These are phyloP conservation scores for Lutraria rhynchaena DNA, from an alignment of 1,140 invertebrate species.

Conservation along the genomic window DNA sequence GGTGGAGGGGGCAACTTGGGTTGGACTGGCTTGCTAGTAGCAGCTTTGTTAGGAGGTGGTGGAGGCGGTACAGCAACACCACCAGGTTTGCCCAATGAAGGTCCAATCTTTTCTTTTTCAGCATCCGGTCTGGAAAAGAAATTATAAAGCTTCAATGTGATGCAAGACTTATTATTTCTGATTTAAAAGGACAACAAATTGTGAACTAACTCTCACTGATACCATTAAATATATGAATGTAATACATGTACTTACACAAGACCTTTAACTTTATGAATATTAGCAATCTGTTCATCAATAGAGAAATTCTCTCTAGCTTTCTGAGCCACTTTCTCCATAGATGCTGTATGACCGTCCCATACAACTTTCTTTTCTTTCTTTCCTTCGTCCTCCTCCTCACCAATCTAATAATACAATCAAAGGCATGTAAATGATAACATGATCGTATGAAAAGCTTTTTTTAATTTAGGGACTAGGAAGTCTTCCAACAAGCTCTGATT, in stretches of 20 bases:
- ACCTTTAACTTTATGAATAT: conserved; percentile 97
- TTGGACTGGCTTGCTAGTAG: conserved; percentile 72
- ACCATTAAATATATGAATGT: too few relatives aligned
- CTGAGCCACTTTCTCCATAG: conserved; percentile 86
- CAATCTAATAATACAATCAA: conserved; percentile 87
- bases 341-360: conserved; percentile 98
- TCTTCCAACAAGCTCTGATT: too few relatives aligned
- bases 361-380: conserved; percentile 90
- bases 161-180: too few relatives aligned
- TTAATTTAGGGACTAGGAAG: too few relatives aligned
- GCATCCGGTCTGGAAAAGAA: conserved; percentile 88
- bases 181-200: too few relatives aligned
- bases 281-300: conserved; percentile 97
- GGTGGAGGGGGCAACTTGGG: conserved; percentile 56
- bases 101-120: conserved; percentile 90
- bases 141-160: conserved; percentile 10
- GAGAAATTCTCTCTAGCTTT: conserved; percentile 98
- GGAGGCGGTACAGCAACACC: conserved; percentile 60
- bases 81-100: conserved; percentile 75
- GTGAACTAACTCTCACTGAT: too few relatives aligned
- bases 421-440: too few relatives aligned
- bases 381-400: conserved; percentile 95
- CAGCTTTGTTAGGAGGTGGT: conserved; percentile 68
- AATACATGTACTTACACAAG: conserved; percentile 84
- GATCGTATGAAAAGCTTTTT: too few relatives aligned